Evolutionary conservation across 2,888 invertebrate genomes (phyloP).

Genomic region (Teleogryllus oceanicus): DNA sequence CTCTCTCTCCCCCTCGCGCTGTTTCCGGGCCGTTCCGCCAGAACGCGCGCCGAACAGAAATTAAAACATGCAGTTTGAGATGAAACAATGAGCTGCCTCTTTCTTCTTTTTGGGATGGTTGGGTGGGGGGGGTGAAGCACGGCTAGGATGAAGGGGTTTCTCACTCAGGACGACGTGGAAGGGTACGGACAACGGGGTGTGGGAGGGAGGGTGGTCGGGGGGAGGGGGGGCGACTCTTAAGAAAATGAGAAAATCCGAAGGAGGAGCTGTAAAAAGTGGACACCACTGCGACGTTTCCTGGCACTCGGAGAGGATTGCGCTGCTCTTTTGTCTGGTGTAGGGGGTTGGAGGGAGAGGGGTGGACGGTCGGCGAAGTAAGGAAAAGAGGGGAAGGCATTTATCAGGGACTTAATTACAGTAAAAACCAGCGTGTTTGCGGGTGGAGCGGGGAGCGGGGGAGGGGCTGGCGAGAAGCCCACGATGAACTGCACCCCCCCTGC

Average conservation of each 20-base stretch:
- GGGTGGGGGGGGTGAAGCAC: background rate
- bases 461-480: background rate
- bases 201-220: background rate
- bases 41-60: slow-evolving; percentile 6
- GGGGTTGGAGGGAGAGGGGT: background rate
- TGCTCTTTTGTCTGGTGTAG: background rate
- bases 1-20: background rate
- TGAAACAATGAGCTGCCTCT: slow-evolving; percentile 4
- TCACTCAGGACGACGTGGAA: no score
- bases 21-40: background rate
- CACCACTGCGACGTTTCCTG: background rate
- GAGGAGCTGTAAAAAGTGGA: slow-evolving; percentile 1
- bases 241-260: slow-evolving; percentile 18
- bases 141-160: background rate
- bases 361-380: background rate
- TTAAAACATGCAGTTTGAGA: slow-evolving; percentile 4
- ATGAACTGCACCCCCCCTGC: background rate
- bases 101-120: background rate
- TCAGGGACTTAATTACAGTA: slow-evolving; percentile 36
- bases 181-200: background rate
- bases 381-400: slow-evolving; percentile 30
- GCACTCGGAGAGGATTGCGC: slow-evolving; percentile 1
- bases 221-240: background rate
- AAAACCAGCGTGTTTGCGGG: slow-evolving; percentile 30
- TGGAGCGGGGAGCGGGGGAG: background rate